Conservation (phyloP, 2,113 vertebrate genomes). For the Colaptes auratus region DNA sequence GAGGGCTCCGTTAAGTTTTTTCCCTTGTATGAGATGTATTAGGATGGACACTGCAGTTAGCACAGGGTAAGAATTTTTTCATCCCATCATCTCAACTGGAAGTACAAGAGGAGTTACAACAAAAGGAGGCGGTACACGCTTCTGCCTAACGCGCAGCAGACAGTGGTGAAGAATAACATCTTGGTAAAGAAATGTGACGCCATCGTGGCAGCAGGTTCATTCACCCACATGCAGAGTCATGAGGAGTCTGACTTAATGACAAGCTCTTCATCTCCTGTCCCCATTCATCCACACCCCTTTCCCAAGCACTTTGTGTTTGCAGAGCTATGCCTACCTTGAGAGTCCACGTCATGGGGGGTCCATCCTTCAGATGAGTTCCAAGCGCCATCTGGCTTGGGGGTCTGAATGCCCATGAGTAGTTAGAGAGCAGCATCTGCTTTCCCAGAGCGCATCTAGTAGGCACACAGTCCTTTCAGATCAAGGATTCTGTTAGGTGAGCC, state of each 20-base stretch:
- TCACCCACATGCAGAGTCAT: neutral
- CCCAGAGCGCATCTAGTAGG: too few species aligned
- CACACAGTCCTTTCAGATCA: too few species aligned
- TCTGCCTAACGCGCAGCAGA: too few species aligned
- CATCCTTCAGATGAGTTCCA: neutral
- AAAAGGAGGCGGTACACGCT: neutral
- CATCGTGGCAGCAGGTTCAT: neutral
- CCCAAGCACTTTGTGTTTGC: neutral
- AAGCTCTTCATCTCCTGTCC: neutral
- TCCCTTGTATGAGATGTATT: neutral
- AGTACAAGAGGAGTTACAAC: neutral
- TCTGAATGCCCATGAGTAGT: too few species aligned
- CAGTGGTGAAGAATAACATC: too few species aligned
- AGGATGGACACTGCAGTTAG: neutral
- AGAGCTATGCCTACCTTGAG: neutral
- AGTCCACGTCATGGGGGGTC: accelerated
- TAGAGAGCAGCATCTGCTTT: too few species aligned
- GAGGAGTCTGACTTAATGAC: neutral
- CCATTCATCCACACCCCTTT: neutral
- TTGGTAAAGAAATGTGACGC: too few species aligned
- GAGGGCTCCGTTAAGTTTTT: neutral
- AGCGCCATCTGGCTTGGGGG: too few species aligned
- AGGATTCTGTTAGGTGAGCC: too few species aligned
- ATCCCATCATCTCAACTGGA: neutral
- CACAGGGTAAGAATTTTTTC: neutral